Percentiles rank a stretch among this genome's conserved stretches.
phyloP scores from a whole-genome alignment of 2,888 invertebrate genomes.

The Sepioteuthis lessoniana region DNA sequence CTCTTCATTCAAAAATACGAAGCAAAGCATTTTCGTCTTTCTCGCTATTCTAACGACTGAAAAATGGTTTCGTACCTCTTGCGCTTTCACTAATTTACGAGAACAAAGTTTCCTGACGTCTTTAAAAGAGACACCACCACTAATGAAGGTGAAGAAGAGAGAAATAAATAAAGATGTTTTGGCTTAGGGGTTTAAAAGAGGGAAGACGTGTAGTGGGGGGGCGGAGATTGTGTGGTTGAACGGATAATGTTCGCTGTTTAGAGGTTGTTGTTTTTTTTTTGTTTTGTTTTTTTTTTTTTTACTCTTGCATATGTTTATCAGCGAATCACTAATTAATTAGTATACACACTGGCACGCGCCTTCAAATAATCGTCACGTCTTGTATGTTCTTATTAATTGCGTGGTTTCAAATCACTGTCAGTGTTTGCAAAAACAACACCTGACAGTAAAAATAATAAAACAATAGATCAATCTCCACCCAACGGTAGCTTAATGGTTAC shows the following conservation, averaged over 20 bases:
- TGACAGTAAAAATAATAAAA: not conserved
- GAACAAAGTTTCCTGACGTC: not conserved
- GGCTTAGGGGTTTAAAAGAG: not conserved
- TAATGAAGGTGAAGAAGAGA: not conserved
- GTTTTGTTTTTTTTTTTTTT: not conserved
- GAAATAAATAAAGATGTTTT: not conserved
- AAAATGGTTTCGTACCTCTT: not conserved
- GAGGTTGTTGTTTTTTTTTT: not conserved
- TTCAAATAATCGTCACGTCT: not conserved
- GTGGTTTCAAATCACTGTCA: not conserved
- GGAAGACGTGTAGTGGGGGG: not conserved
- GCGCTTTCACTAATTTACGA: not conserved
- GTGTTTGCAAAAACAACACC: not conserved
- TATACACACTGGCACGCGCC: not conserved
- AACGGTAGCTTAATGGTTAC: not conserved
- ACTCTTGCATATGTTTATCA: not conserved
- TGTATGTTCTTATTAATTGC: not conserved
- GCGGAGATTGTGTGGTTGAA: not conserved
- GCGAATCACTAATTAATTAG: constrained; percentile 33
- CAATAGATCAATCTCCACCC: not conserved
- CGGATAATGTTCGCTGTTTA: not conserved
- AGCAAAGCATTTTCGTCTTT: not conserved
- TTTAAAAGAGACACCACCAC: not conserved
- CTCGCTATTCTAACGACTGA: not conserved
- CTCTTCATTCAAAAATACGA: not conserved